Conservation (phyloP, 2,888 invertebrate genomes). For the Leptinotarsa rubiginosa region DNA sequence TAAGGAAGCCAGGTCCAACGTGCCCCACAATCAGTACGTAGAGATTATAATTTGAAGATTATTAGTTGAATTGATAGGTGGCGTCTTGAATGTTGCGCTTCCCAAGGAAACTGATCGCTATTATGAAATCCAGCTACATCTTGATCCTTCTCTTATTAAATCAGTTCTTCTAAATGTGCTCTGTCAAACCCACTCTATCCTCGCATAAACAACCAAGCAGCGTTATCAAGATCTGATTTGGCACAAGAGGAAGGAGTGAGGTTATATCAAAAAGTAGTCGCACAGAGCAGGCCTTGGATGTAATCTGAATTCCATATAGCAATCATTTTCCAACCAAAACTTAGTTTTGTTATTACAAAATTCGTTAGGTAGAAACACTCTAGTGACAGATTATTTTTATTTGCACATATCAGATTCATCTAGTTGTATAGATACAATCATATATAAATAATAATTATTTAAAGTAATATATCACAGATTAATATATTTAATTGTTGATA, state of each 20-base stretch:
- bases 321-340: slow-evolving; percentile 11
- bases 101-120: not conserved
- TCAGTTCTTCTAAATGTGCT: too few relatives aligned
- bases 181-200: too few relatives aligned
- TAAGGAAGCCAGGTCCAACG: slow-evolving; percentile 59
- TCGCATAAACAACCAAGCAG: too few relatives aligned
- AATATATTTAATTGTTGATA: slow-evolving; percentile 55
- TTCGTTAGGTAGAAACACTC: not conserved
- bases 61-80: slow-evolving; percentile 31
- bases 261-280: too few relatives aligned
- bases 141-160: not conserved
- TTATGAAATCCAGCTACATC: not conserved
- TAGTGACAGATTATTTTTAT: slow-evolving; percentile 29
- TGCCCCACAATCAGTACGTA: slow-evolving; percentile 62
- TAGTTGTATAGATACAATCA: slow-evolving; percentile 42
- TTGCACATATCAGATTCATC: slow-evolving; percentile 49
- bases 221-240: too few relatives aligned
- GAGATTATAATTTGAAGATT: slow-evolving; percentile 61
- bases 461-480: slow-evolving; percentile 57
- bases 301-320: not conserved
- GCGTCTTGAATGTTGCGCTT: not conserved
- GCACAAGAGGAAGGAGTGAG: too few relatives aligned
- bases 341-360: slow-evolving; percentile 14
- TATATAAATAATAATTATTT: slow-evolving; percentile 47
- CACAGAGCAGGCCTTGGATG: not conserved